phyloP scores from a whole-genome alignment of 2,888 invertebrate species.

The Cephus rjabovi region DNA sequence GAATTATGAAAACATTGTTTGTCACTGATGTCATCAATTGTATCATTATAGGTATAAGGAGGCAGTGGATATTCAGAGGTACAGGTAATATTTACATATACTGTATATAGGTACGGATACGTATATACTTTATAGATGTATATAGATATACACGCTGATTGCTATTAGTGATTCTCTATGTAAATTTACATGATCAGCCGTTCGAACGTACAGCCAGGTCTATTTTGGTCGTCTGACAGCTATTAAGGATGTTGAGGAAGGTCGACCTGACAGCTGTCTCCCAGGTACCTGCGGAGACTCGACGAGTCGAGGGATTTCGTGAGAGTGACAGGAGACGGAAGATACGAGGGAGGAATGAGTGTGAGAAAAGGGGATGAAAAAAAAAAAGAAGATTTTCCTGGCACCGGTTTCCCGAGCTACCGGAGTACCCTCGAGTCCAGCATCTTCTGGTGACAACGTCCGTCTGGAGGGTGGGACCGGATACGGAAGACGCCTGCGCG shows the following conservation, averaged over 20 bases:
- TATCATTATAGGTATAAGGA: neutral
- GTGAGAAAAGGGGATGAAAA: neutral
- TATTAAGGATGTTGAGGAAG: neutral
- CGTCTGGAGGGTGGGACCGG: neutral
- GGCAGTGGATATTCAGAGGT: neutral
- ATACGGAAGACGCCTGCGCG: neutral
- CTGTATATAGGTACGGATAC: neutral
- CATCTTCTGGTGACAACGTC: neutral
- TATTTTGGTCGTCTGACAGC: neutral
- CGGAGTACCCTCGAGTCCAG: neutral
- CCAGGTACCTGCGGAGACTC: neutral
- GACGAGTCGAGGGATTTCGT: neutral
- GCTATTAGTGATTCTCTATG: neutral
- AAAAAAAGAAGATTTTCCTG: neutral
- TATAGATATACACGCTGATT: neutral
- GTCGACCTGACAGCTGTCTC: neutral
- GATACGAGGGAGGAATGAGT: neutral
- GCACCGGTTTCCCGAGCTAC: neutral
- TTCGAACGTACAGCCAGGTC: neutral
- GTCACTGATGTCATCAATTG: neutral
- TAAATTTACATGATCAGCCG: neutral
- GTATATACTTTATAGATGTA: no score
- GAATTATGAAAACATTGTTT: neutral
- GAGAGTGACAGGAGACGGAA: neutral
- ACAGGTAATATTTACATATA: neutral